phyloP scores from a whole-genome alignment of 2,797 vertebrate genomes.

The Malurus splendens region DNA sequence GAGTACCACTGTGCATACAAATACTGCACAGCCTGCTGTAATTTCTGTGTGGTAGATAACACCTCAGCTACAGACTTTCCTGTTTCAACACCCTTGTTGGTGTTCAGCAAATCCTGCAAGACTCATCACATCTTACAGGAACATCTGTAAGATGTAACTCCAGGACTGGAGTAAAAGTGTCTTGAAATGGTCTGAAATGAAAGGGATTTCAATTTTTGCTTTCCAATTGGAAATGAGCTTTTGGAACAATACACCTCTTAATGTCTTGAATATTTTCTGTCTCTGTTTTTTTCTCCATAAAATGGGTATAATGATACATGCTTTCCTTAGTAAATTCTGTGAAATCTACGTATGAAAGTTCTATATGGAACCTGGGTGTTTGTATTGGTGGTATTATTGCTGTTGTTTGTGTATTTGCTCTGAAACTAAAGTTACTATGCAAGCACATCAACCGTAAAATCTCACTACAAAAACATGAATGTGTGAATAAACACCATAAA shows the following conservation, averaged over 20 bases:
- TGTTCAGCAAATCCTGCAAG: not conserved
- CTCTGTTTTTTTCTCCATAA: not conserved
- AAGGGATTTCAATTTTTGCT: not conserved
- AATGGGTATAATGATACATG: not conserved
- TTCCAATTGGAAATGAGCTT: not conserved
- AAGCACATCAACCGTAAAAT: not conserved
- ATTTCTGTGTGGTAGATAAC: not conserved
- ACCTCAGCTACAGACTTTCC: not conserved
- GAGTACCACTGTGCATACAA: not conserved
- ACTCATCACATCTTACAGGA: not conserved
- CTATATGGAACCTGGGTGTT: not conserved
- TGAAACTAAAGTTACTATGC: not conserved
- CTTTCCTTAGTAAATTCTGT: not conserved
- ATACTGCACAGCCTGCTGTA: not conserved
- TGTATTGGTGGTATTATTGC: not conserved
- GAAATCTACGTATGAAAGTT: not conserved
- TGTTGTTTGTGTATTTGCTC: not conserved
- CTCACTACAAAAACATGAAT: not conserved
- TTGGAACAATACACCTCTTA: not conserved
- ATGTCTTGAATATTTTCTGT: not conserved
- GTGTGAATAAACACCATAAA: not conserved
- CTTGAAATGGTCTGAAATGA: not conserved
- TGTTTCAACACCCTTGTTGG: not conserved
- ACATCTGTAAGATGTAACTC: too few relatives aligned
- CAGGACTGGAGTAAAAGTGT: not conserved